Percentiles rank a stretch among this genome's conserved stretches.
phyloP scores from a whole-genome alignment of 2,888 invertebrate species.

The Calephelis perditalis region DNA sequence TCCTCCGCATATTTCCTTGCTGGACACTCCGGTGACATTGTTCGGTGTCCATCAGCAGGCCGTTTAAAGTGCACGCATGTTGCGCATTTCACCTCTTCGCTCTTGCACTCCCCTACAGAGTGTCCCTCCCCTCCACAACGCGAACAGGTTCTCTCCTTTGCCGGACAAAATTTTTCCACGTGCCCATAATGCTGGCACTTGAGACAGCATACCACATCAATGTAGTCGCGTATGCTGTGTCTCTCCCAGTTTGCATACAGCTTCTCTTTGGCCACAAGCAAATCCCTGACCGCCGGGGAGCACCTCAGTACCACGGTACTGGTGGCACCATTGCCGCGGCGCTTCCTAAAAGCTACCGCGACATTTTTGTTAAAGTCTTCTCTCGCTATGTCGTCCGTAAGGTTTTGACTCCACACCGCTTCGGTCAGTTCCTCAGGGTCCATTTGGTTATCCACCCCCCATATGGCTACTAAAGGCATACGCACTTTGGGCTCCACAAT shows the following conservation, averaged over 20 bases:
- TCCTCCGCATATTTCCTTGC: background rate
- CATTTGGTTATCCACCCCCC: background rate
- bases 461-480: conserved; percentile 7
- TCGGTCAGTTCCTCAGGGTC: background rate
- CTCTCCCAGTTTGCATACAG: conserved; percentile 39
- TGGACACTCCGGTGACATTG: background rate
- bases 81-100: background rate
- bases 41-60: background rate
- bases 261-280: conserved; percentile 41
- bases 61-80: background rate
- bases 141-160: conserved; percentile 40
- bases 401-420: conserved; percentile 20
- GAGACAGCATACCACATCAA: conserved; percentile 36
- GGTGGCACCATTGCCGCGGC: background rate
- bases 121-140: conserved; percentile 13
- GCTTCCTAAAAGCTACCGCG: background rate
- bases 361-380: background rate
- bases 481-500: background rate
- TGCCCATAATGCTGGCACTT: conserved; percentile 39
- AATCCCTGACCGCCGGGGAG: background rate
- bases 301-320: background rate
- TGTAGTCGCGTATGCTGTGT: conserved; percentile 26
- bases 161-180: conserved; percentile 41
- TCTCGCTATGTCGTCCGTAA: background rate
- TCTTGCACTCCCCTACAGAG: background rate